Conservation (phyloP, 2,797 vertebrate genomes). For the Lacerta bilineata region DNA sequence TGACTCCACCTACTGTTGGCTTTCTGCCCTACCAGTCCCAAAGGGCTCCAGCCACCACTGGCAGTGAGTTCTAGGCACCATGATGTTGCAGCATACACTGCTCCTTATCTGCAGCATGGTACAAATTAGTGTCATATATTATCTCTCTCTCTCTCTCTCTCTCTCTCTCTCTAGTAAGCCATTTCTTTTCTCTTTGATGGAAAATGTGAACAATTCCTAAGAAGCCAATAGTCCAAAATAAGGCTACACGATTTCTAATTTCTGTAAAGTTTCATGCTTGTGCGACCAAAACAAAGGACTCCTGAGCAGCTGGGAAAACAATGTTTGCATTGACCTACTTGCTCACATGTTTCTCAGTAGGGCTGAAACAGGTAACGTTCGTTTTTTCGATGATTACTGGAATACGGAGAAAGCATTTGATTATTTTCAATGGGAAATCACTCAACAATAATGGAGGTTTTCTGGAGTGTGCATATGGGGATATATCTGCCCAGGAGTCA, state of each 20-base stretch:
- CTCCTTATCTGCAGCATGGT: neutral
- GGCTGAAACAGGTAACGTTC: slow-evolving; percentile 11
- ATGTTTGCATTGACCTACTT: slow-evolving; percentile 33
- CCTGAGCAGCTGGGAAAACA: slow-evolving; percentile 29
- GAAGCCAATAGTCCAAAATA: neutral
- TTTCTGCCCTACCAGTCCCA: too few species aligned
- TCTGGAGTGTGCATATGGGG: slow-evolving; percentile 5
- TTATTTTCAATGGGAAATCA: slow-evolving; percentile 46
- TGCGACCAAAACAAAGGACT: slow-evolving; percentile 11
- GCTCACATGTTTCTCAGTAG: slow-evolving; percentile 36
- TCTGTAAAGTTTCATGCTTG: slow-evolving; percentile 1
- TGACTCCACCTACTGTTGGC: too few species aligned
- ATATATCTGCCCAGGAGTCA: slow-evolving; percentile 41
- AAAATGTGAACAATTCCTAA: slow-evolving; percentile 27
- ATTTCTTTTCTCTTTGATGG: slow-evolving; percentile 4
- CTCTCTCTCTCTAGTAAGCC: neutral
- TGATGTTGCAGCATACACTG: neutral
- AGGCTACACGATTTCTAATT: neutral
- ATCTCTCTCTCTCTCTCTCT: neutral
- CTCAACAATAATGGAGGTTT: slow-evolving; percentile 33
- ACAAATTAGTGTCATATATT: neutral
- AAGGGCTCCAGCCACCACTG: too few species aligned
- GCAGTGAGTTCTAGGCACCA: neutral
- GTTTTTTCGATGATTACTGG: slow-evolving; percentile 48
- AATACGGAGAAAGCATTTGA: slow-evolving; percentile 13